Percentiles rank a stretch among this genome's conserved stretches.
Evolutionary conservation across 2,888 invertebrate species (phyloP).

Genomic region (Yponomeuta sedellus): DNA sequence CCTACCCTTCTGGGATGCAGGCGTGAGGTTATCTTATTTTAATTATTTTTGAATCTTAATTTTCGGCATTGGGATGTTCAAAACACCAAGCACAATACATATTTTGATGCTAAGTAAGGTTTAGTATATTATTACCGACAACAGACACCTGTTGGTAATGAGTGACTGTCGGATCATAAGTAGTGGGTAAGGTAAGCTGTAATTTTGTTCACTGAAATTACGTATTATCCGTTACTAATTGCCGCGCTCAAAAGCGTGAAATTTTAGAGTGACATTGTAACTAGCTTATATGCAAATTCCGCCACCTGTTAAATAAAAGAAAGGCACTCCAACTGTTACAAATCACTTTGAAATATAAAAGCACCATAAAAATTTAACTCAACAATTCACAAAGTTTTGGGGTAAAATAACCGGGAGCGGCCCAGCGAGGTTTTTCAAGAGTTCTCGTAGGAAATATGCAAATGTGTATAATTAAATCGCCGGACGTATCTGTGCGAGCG

Average conservation of each 20-base stretch:
- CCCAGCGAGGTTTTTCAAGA: conserved; percentile 27
- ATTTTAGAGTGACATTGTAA: neutral
- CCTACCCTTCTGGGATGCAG: no score
- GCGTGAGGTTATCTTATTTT: no score
- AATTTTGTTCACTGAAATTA: neutral
- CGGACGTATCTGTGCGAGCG: conserved; percentile 39
- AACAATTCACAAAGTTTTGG: conserved; percentile 43
- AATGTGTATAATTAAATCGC: conserved; percentile 59
- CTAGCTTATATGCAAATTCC: neutral
- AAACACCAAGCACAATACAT: no score
- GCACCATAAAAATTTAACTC: conserved; percentile 37
- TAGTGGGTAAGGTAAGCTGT: neutral
- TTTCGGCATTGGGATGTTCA: no score
- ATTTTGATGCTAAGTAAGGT: no score
- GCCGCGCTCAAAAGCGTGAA: neutral
- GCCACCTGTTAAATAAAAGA: neutral
- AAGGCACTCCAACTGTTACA: neutral
- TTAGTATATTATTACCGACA: no score
- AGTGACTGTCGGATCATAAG: no score
- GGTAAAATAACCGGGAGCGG: conserved; percentile 37
- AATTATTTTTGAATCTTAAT: no score
- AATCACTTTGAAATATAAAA: conserved; percentile 5
- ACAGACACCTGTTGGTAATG: no score
- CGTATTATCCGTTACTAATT: neutral
- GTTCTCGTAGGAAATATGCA: conserved; percentile 51